Evolutionary conservation across 23 tunicate genomes (phyloP), one percentile per base, ranked within the genome.

Genomic region (Trididemnum miniatum): DNA sequence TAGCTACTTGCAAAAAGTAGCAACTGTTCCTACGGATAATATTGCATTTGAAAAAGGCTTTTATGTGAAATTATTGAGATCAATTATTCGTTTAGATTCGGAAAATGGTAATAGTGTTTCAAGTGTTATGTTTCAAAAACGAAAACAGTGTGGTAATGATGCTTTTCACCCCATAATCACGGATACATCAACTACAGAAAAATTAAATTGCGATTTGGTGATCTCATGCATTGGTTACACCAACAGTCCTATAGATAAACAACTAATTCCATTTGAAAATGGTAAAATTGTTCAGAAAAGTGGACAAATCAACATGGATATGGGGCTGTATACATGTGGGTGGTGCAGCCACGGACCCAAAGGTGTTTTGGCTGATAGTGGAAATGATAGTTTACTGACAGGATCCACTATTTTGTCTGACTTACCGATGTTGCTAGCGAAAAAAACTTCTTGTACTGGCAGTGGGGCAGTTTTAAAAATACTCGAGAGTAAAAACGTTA

Each of bases 291-390:
- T 64, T 0, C 79, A 79, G 35, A 54, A 57, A 22, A 59, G 65
- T 35, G 98, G 98, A 28, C 44, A 31, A 35, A 51, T 86, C 1
- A 1, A 67, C 44, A 20, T 57, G 20, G 7, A 57, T 18, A 57
- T 29, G 34, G 89, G 89, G 0, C 65, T 93, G 29, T 93, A 88
- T 80, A 75, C 93, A 0, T 76, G 93, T 80, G 98, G 98, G 4
- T 93, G 98, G 98, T 88, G 93, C 51, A 65, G 83, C 1, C 82
- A 78, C 35, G 98, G 98, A 3, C 77, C 98, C 2, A 80, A 76
- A 52, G 92, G 98, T 2, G 98, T 93, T 20, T 76, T 93, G 36
- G 98, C 98, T 44, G 98, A 93, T 76, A 93, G 91, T 37, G 81
- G 89, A 2, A 88, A 76, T 34, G 86, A 81, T 27, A 78, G 93